Evolutionary conservation across 1,140 invertebrate genomes (phyloP).

Genomic region (Cotesia glomerata): DNA sequence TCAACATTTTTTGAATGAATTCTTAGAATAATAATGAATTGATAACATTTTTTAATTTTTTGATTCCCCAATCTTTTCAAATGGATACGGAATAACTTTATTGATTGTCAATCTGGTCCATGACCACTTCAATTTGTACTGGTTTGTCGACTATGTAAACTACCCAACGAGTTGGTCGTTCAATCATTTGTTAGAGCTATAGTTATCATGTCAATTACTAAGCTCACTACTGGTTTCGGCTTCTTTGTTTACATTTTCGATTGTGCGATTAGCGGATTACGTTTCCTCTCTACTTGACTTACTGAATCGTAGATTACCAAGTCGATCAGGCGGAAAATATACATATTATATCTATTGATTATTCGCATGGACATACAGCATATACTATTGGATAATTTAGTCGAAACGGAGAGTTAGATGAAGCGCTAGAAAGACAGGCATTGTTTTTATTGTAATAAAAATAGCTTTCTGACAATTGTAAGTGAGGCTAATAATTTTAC

Average conservation of each 20-base stretch:
- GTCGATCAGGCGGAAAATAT: background rate
- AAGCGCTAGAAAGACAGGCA: no score
- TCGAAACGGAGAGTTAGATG: no score
- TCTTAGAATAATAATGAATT: no score
- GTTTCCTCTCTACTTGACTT: background rate
- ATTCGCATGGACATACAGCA: background rate
- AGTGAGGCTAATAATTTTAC: no score
- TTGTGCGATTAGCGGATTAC: conserved; percentile 12
- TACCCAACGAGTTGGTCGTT: background rate
- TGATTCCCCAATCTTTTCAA: no score
- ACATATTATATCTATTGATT: background rate
- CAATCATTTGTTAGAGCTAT: background rate
- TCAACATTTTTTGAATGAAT: no score
- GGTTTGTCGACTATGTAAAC: background rate
- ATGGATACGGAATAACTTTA: no score
- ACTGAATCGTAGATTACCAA: background rate
- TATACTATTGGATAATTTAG: no score
- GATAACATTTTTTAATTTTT: no score
- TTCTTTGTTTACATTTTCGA: conserved; percentile 7
- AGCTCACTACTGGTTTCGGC: background rate
- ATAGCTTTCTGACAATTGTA: no score
- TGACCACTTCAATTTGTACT: background rate
- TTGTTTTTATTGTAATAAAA: no score
- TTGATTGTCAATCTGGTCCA: background rate
- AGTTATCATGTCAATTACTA: background rate